Conservation (phyloP, 2,113 vertebrate species). For the Pithys albifrons region DNA sequence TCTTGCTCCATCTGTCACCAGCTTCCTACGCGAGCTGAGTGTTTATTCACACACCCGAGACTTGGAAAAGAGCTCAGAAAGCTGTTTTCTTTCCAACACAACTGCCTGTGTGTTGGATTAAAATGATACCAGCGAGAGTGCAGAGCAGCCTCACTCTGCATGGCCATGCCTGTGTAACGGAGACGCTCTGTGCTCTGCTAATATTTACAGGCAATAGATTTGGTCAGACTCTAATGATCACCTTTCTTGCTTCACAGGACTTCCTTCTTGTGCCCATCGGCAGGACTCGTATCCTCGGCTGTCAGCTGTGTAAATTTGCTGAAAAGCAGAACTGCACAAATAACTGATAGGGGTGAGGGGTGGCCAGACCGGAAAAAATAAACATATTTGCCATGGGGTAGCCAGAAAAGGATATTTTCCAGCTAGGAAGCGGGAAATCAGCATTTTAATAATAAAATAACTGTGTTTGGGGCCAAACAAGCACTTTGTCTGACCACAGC, state of each 20-base stretch:
- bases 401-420: background rate
- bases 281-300: background rate
- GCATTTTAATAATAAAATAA: background rate
- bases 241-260: slow-evolving; percentile 26
- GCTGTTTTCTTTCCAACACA: slow-evolving; percentile 21
- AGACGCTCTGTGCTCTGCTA: background rate
- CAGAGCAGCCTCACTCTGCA: background rate
- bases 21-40: slow-evolving; percentile 1
- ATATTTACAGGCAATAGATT: background rate
- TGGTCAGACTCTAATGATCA: slow-evolving; percentile 10
- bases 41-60: slow-evolving; percentile 11
- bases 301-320: slow-evolving; percentile 54
- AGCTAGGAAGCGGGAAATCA: background rate
- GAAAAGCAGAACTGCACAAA: slow-evolving; percentile 63
- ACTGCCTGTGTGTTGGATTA: background rate
- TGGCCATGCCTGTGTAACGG: background rate
- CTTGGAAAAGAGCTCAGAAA: slow-evolving; percentile 34
- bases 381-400: background rate
- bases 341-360: slow-evolving; percentile 19
- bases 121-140: fast-evolving
- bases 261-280: slow-evolving; percentile 19
- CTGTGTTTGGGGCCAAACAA: background rate
- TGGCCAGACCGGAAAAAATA: background rate
- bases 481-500: background rate
- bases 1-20: slow-evolving; percentile 51